These are phyloP conservation scores for Eublepharis macularius DNA, from an alignment of 2,113 vertebrate species.

Conservation along the genomic window DNA sequence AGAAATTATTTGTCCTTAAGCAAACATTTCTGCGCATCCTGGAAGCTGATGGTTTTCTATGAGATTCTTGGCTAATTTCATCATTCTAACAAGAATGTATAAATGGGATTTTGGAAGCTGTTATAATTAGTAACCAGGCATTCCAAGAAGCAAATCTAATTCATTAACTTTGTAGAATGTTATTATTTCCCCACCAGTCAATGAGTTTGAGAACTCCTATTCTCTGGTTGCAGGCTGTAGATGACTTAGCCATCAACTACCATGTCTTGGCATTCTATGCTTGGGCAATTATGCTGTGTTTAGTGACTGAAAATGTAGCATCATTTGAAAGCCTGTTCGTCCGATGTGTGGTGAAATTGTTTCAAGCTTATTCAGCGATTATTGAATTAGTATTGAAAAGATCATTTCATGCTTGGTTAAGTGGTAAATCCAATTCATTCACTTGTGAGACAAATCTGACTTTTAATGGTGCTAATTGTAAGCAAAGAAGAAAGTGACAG, in stretches of 20 bases:
- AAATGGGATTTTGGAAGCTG: constrained; percentile 20
- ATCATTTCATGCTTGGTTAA: constrained; percentile 73
- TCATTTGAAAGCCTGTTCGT: constrained; percentile 25
- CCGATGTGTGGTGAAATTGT: constrained; percentile 59
- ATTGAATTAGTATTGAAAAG: constrained; percentile 77
- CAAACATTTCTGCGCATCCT: background rate
- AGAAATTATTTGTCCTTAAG: background rate
- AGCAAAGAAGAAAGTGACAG: constrained; percentile 13
- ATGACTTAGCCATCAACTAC: constrained; percentile 35
- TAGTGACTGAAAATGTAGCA: constrained; percentile 48
- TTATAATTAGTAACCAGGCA: constrained; percentile 11
- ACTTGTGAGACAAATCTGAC: constrained; percentile 61
- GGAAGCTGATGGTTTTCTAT: background rate
- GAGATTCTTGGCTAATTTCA: background rate
- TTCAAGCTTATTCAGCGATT: constrained; percentile 56
- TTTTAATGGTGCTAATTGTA: constrained; percentile 39
- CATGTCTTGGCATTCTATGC: constrained; percentile 19
- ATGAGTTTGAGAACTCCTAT: constrained; percentile 39
- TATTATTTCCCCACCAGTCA: constrained; percentile 48
- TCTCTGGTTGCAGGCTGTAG: constrained; percentile 42
- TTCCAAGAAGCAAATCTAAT: constrained; percentile 42
- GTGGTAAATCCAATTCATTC: constrained; percentile 73
- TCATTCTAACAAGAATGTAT: background rate
- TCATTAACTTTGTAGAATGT: constrained; percentile 45
- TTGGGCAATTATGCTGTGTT: constrained; percentile 46